phyloP scores from a whole-genome alignment of 1,140 invertebrate genomes.

The Neocloeon triangulifer region DNA sequence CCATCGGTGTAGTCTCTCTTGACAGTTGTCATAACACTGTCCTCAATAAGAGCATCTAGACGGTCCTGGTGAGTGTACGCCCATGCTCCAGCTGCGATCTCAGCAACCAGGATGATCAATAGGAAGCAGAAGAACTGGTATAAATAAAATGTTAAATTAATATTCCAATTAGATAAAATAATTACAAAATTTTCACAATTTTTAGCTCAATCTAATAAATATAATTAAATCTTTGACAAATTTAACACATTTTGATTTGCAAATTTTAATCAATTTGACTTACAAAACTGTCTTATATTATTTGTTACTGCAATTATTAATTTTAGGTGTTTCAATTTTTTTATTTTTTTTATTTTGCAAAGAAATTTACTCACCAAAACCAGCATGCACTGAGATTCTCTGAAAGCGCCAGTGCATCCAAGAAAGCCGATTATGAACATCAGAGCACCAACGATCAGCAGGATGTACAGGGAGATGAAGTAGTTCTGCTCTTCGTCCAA shows the following conservation, averaged over 20 bases:
- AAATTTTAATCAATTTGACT: no score
- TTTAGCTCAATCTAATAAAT: no score
- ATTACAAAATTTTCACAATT: no score
- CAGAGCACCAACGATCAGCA: conserved; percentile 52
- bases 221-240: no score
- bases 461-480: conserved; percentile 44
- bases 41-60: conserved; percentile 33
- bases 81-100: conserved; percentile 51
- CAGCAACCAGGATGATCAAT: conserved; percentile 51
- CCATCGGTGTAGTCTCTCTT: conserved; percentile 40
- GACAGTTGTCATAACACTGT: conserved; percentile 36
- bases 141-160: no score
- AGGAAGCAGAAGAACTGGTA: conserved; percentile 52
- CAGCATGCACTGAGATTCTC: conserved; percentile 70
- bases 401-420: conserved; percentile 74
- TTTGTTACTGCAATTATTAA: no score
- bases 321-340: no score
- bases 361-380: conserved; percentile 34
- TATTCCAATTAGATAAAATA: no score
- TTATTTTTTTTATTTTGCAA: no score
- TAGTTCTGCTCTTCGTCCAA: conserved; percentile 42
- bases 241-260: no score
- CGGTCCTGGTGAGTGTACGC: conserved; percentile 39
- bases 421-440: conserved; percentile 70
- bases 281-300: no score